Base-by-base conservation (phyloP, 2,113 vertebrate genomes). In the Heterotilapia buettikoferi region DNA sequence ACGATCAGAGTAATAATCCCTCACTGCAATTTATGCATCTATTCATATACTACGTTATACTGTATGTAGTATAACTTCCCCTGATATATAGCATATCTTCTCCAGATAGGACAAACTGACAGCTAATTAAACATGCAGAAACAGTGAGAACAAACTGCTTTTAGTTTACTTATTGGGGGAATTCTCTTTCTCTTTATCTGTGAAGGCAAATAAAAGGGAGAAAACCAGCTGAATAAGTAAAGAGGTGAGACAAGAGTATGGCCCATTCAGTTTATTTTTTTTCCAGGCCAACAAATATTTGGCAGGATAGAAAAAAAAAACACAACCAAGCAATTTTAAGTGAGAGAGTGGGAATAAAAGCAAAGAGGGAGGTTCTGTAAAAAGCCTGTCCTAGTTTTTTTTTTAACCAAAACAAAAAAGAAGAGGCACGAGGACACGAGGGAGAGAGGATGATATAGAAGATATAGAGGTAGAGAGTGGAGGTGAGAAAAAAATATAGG, bases 121-220 rank as follows among this genome's bases (percentile, higher is more conserved):
- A 19, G 88, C 89, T 93, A 90, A 95, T 89, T 90, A 93, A 94
- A 95, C 80, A 13, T 5, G 26, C 31, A 86, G 89, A 92, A 95
- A 95, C 54, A 53, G 31, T 50, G 84, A 85, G 7, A 80, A 88
- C 36, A 61, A 45, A 57, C 73, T 53, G 85, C 84, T 78, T 91
- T 57, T 33, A 90, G 78, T 81, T 85, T 21, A 33, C 54, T 68
- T 36, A 85, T 90, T 54, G 21, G 66, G 66, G 66, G 91, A 73
- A 82, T 88, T 87, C 53, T 80, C 45, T 5, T 88, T 86, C 29
- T 80, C 45, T 4, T 53, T 80, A 84, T 86, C 82, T 83, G 73
- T 40, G 53, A n/a, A 45, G 50, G 83, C 40, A 57, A 7, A 84
- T 53, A 21, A 68, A 40, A 68, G 63, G 63, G 19, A 40, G n/a